phyloP scores from a whole-genome alignment of 53 echinoderm and acorn worm species.

The Stichopus horrens region DNA sequence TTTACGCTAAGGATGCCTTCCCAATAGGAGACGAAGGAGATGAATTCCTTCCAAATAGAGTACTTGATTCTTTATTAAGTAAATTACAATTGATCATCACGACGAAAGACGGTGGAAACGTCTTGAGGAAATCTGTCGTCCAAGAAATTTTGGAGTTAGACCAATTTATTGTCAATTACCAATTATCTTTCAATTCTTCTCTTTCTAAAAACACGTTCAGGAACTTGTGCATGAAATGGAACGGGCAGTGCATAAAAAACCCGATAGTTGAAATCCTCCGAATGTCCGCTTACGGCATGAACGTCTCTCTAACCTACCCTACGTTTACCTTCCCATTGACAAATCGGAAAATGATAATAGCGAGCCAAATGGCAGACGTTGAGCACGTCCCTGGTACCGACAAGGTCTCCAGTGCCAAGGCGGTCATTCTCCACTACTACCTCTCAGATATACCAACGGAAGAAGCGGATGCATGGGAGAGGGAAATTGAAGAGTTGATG shows the following conservation, averaged over 20 bases:
- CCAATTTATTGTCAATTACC: slow-evolving; percentile 48
- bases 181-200: slow-evolving; percentile 10
- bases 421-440: slow-evolving; percentile 70
- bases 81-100: slow-evolving; percentile 72
- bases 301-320: slow-evolving; percentile 73
- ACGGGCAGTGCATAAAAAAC: slow-evolving; percentile 72
- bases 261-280: slow-evolving; percentile 72
- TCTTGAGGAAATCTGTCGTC: slow-evolving; percentile 62
- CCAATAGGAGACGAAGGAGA: slow-evolving; percentile 67
- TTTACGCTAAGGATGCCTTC: slow-evolving; percentile 55
- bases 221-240: slow-evolving; percentile 81
- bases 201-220: slow-evolving; percentile 39
- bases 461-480: slow-evolving; percentile 60
- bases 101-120: slow-evolving; percentile 67
- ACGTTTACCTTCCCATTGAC: slow-evolving; percentile 37
- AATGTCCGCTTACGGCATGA: slow-evolving; percentile 45
- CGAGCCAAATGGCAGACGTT: slow-evolving; percentile 72
- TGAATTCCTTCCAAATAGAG: slow-evolving; percentile 85
- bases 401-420: slow-evolving; percentile 59
- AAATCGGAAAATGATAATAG: slow-evolving; percentile 48
- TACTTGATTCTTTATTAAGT: slow-evolving; percentile 66
- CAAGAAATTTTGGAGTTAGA: slow-evolving; percentile 69
- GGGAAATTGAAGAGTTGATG: slow-evolving; percentile 47
- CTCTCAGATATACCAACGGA: slow-evolving; percentile 34
- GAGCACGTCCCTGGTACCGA: slow-evolving; percentile 57